Evolutionary conservation across 1,140 invertebrate species (phyloP).

Genomic region (Lepidurus apus): DNA sequence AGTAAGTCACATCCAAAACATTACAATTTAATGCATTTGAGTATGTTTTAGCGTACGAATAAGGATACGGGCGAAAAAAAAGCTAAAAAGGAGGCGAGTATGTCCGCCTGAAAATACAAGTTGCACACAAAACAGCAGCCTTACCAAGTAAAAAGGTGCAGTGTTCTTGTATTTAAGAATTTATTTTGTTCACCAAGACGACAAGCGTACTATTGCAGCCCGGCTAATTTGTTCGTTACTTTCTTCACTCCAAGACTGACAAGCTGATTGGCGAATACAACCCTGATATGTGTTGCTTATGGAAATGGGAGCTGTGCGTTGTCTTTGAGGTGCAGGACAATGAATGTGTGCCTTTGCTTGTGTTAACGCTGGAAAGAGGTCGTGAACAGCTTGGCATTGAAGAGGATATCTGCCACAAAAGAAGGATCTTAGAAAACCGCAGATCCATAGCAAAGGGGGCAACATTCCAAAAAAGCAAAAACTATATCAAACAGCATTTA

Average conservation of each 20-base stretch:
- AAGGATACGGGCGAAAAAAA: too few species aligned
- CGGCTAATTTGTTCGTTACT: constrained; percentile 30
- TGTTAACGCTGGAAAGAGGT: constrained; percentile 68
- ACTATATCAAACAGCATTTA: background rate
- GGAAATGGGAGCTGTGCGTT: constrained; percentile 33
- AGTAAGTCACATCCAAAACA: constrained; percentile 35
- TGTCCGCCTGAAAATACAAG: background rate
- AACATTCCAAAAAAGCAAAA: constrained; percentile 32
- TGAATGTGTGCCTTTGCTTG: background rate
- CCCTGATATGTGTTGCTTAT: constrained; percentile 23
- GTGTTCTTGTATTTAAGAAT: background rate
- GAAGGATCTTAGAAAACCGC: constrained; percentile 48
- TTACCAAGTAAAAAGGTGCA: constrained; percentile 25
- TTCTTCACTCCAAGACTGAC: constrained; percentile 34
- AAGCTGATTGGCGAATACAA: constrained; percentile 24
- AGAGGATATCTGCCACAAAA: constrained; percentile 74
- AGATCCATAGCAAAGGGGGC: constrained; percentile 33
- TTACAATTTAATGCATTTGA: constrained; percentile 39
- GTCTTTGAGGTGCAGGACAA: constrained; percentile 30
- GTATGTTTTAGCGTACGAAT: too few species aligned
- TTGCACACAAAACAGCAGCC: background rate
- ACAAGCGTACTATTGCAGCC: constrained; percentile 24
- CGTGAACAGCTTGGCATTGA: constrained; percentile 84
- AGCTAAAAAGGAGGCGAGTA: background rate
- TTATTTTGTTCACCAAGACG: background rate